These are phyloP conservation scores for Odontomyia ornata DNA, from an alignment of 2,888 invertebrate species.

Conservation along the genomic window DNA sequence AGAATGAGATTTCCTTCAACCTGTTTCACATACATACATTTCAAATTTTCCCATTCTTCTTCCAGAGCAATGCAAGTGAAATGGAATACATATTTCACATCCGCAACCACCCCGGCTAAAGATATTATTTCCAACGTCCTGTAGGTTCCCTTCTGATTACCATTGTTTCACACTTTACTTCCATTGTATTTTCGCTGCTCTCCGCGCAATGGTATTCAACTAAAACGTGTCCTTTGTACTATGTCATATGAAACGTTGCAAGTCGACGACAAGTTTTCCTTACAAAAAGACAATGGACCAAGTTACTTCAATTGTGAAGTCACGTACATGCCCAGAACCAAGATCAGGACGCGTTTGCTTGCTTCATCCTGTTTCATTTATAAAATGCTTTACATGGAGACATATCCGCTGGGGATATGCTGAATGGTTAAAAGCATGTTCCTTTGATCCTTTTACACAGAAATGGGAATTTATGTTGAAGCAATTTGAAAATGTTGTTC, in stretches of 20 bases:
- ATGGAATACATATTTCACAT: constrained; percentile 1
- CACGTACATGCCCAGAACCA: constrained; percentile 46
- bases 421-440: neutral
- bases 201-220: neutral
- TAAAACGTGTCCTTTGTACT: constrained; percentile 41
- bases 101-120: constrained; percentile 29
- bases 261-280: constrained; percentile 47
- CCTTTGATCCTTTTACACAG: neutral
- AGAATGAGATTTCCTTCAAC: neutral
- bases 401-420: neutral
- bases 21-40: neutral
- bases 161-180: constrained; percentile 46
- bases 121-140: constrained; percentile 48
- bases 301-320: constrained; percentile 50
- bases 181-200: constrained; percentile 18
- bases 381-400: neutral
- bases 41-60: neutral
- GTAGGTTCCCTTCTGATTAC: constrained; percentile 44
- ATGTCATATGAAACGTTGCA: constrained; percentile 45
- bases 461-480: too few relatives aligned
- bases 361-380: constrained; percentile 4
- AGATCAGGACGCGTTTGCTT: constrained; percentile 32
- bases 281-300: constrained; percentile 47
- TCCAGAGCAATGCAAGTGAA: neutral
- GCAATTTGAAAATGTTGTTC: too few relatives aligned